A percentile compares a stretch with the other conserved stretches of the same genome.
Evolutionary conservation across 2,113 vertebrate species (phyloP).

Genomic region (Perca flavescens): DNA sequence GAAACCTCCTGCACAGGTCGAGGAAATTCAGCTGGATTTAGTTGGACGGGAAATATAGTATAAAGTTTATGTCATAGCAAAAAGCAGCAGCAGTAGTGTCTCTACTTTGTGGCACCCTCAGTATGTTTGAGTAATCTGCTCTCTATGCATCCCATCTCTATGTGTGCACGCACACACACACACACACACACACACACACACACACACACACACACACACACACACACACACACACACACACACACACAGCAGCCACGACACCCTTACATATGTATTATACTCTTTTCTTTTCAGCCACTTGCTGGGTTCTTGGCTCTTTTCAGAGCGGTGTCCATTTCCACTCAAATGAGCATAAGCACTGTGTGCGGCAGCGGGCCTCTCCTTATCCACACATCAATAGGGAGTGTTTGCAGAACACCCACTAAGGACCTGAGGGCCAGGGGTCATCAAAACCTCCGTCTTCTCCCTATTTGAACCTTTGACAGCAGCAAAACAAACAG

Average conservation of each 20-base stretch:
- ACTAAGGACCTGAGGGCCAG: conserved; percentile 76
- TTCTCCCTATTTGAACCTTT: conserved; percentile 77
- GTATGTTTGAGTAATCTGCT: background rate
- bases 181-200: conserved; percentile 22
- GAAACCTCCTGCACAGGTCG: background rate
- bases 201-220: conserved; percentile 4
- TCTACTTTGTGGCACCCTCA: background rate
- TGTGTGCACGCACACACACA: conserved; percentile 11
- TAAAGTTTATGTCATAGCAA: background rate
- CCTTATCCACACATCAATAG: conserved; percentile 77
- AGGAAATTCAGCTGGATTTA: background rate
- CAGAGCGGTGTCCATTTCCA: conserved; percentile 71
- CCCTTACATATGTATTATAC: conserved; percentile 39
- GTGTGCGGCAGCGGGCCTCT: conserved; percentile 59
- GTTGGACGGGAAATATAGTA: background rate
- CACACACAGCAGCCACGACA: conserved; percentile 20
- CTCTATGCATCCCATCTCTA: background rate
- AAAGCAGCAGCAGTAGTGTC: background rate
- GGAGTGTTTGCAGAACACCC: conserved; percentile 81
- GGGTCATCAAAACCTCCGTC: conserved; percentile 82
- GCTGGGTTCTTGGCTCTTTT: conserved; percentile 59
- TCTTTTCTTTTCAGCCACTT: conserved; percentile 56
- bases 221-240: conserved; percentile 15
- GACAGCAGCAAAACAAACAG: conserved; percentile 80
- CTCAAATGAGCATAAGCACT: conserved; percentile 70